Evolutionary conservation across 2,113 vertebrate species (phyloP).

Genomic region (Rhadina sibilatrix): DNA sequence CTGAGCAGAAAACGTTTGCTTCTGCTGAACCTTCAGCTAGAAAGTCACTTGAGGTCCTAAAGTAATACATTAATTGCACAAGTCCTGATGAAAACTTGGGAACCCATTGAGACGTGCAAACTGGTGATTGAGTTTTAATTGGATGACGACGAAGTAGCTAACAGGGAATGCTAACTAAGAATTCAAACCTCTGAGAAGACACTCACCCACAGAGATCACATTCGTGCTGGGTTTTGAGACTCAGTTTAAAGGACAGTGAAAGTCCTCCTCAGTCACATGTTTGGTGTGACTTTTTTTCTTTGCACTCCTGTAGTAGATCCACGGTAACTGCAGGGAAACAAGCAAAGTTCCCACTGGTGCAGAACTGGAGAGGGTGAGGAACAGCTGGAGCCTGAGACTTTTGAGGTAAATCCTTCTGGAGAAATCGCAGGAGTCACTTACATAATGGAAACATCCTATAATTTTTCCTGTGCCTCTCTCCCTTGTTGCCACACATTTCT

Average conservation of each 20-base stretch:
- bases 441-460: conserved; percentile 21
- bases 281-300: neutral
- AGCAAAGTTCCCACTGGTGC: neutral
- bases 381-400: neutral
- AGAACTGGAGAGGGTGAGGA: neutral
- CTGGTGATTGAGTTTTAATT: neutral
- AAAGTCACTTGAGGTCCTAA: neutral
- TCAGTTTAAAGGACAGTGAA: neutral
- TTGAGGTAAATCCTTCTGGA: neutral
- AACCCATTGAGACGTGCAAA: neutral
- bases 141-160: neutral
- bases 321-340: neutral
- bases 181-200: neutral
- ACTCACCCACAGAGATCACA: neutral
- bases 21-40: neutral
- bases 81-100: neutral
- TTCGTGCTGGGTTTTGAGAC: neutral
- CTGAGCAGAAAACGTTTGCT: neutral
- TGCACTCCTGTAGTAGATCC: neutral
- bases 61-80: neutral
- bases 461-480: conserved; percentile 52
- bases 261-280: neutral
- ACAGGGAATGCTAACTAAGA: neutral
- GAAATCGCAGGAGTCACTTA: neutral
- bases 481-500: conserved; percentile 40